phyloP scores from a whole-genome alignment of 2,888 invertebrate genomes.

The Myathropa florea region DNA sequence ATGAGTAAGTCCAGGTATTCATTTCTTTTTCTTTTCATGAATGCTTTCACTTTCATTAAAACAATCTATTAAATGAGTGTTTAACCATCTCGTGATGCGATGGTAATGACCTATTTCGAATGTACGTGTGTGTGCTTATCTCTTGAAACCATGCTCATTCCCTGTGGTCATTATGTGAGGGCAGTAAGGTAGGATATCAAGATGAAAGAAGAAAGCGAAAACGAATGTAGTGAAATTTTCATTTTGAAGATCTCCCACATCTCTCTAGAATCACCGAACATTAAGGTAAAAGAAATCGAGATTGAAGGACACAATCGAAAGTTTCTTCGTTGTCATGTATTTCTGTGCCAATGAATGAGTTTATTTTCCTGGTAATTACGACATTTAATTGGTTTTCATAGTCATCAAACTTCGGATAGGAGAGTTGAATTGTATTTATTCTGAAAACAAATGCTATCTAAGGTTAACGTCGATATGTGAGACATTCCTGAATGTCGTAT shows the following conservation, averaged over 20 bases:
- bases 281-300: conserved; percentile 37
- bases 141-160: conserved; percentile 5
- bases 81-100: conserved; percentile 28
- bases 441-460: background rate
- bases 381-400: background rate
- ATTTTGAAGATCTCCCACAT: conserved; percentile 11
- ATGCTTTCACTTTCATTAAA: conserved; percentile 55
- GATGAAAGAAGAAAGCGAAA: conserved; percentile 10
- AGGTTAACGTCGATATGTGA: background rate
- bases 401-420: background rate
- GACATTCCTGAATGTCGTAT: conserved; percentile 17
- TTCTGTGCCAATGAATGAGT: background rate
- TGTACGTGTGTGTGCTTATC: conserved; percentile 5
- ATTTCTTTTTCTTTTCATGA: conserved; percentile 7
- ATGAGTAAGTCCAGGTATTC: conserved; percentile 31
- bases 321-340: background rate
- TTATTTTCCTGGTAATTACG: background rate
- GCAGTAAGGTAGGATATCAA: background rate
- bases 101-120: conserved; percentile 58
- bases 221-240: conserved; percentile 34
- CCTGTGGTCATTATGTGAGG: conserved; percentile 34
- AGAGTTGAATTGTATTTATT: background rate
- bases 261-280: conserved; percentile 20
- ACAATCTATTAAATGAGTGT: conserved; percentile 27
- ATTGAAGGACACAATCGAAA: conserved; percentile 42